These are phyloP conservation scores for Spodoptera litura DNA, from an alignment of 1,140 invertebrate genomes.

Conservation along the genomic window DNA sequence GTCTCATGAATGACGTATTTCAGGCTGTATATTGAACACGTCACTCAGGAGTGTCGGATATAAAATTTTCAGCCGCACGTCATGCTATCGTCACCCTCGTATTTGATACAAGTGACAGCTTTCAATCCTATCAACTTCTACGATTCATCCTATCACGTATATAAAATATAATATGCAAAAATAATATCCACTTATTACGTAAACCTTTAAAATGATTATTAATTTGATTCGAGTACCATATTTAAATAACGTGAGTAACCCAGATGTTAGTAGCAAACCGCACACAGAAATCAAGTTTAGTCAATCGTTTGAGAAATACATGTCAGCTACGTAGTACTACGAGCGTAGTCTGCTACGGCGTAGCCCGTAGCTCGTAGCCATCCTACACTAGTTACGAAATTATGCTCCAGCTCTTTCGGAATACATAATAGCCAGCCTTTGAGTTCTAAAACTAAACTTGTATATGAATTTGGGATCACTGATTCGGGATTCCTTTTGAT, in stretches of 20 bases:
- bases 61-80: background rate
- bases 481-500: conserved; percentile 5
- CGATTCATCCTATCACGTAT: no score
- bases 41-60: background rate
- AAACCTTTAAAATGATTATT: background rate
- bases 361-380: conserved; percentile 5
- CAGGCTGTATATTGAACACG: conserved; percentile 9
- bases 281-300: conserved; percentile 10
- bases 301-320: conserved; percentile 10
- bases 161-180: no score
- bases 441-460: conserved; percentile 23
- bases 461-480: conserved; percentile 16
- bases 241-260: background rate
- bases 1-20: background rate
- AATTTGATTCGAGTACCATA: background rate
- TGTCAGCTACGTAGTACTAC: conserved; percentile 21
- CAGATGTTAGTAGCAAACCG: no score
- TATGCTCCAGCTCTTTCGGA: conserved; percentile 17
- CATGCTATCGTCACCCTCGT: background rate
- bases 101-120: background rate
- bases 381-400: conserved; percentile 24
- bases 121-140: background rate
- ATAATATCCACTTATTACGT: no score
- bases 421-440: conserved; percentile 16
- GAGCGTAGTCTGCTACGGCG: conserved; percentile 18